Base-by-base conservation (phyloP, 2,113 vertebrate species). In the Gorsachius goisagi region DNA sequence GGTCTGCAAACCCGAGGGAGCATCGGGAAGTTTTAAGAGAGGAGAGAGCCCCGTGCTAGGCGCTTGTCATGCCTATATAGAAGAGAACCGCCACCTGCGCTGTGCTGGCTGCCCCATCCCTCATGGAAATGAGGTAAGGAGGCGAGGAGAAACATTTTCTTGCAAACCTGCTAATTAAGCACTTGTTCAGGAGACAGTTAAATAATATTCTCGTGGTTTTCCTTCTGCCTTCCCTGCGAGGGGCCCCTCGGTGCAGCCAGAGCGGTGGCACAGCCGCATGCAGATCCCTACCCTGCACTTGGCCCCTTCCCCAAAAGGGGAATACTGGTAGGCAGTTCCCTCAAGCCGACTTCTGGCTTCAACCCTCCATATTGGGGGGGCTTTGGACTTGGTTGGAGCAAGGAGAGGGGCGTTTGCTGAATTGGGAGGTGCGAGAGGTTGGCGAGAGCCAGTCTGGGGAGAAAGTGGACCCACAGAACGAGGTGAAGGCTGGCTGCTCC, bases 351-450 rank as follows among this genome's bases (percentile, higher is more conserved):
- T 32, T 66, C 16, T 53, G 56, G 8, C 45, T 59, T 67, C 19
- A 27, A 28, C 59, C 19, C 37, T 53, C 15, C 0, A 0, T 32
- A 2, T 9, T 27, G 1, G 26, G 23, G 66, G 66, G 32, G 19
- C 27, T 77, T 39, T 45, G 68, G 39, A 3, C 16, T 44, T 20
- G 58, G 22, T 2, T 47, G 62, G 66, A 60, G 47, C 44, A 2
- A 14, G 41, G 56, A 35, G 41, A 45, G 67, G 44, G 55, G 5
- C 0, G 0, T 27, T 56, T 0, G 7, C 49, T 35, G 83, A 9
- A 5, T 37, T 16, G 11, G 60, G 47, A 87, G 35, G 23, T 22
- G 7, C 0, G 13, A 53, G 64, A 58, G 81, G 9, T 20, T 87
- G 77, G 20, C 3, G 4, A 33, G 82, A 79, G 21, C 35, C 20